Base-by-base conservation (phyloP, 2,888 invertebrate species). In the Trichopoda pennipes region DNA sequence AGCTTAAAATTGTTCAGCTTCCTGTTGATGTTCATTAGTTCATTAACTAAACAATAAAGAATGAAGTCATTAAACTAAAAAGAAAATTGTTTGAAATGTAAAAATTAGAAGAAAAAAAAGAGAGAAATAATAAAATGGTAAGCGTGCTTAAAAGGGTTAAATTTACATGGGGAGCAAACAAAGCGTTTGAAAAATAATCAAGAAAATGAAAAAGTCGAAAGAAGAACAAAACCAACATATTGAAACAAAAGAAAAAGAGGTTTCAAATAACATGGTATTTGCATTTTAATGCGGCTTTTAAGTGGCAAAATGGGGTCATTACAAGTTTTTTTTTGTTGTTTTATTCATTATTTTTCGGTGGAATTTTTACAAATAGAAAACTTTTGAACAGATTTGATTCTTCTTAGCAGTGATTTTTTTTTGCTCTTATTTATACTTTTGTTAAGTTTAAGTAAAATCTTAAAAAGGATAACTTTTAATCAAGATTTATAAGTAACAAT, bases 211-310 rank as follows among this genome's bases (percentile, higher is more conserved):
- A 60, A 14, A 66, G 12, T 19, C 12, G 10, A 35, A 60, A 42
- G 42, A 6, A 42, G 19, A 68, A n/a, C 12, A 38, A 49, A 61
- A 76, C 12, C 32, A 21, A 17, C 9, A 44, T 60, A 28, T 32
- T 14, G 1, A 69, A 69, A 75, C 66, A 75, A 75, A 51, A 76
- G 61, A 51, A 61, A 51, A 61, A 60, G 38, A 35, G 69, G 23
- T 70, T 77, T 77, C 56, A 35, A 77, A 63, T 77, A 70, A 63
- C 69, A 55, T 76, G 38, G 66, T 44, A 66, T 79, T 79, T 79
- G 60, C 78, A 79, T 79, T 72, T 72, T 66, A 21, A 66, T 79
- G 72, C 44, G 64, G 77, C 35, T 72, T 60, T 66, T 58, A 60
- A 73, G 66, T 66, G 66, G 58, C 53, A 73, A 79, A 79, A 79